phyloP scores from a whole-genome alignment of 2,888 invertebrate genomes.

The Chelonus formosanus region DNA sequence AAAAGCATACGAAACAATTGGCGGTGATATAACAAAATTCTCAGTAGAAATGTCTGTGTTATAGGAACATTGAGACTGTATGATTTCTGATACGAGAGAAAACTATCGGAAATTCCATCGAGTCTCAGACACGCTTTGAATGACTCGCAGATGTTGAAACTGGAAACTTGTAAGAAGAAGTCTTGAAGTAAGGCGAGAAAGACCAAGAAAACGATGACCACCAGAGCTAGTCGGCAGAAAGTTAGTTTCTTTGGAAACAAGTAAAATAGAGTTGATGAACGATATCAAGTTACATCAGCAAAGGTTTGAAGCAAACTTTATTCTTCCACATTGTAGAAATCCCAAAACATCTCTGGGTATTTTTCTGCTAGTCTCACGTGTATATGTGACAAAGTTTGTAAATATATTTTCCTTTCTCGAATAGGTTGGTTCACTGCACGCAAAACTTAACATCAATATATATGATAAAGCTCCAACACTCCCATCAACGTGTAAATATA shows the following conservation, averaged over 20 bases:
- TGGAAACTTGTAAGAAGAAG: slow-evolving; percentile 21
- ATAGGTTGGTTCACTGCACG: too few relatives aligned
- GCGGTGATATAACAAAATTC: slow-evolving; percentile 23
- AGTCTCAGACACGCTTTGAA: slow-evolving; percentile 14
- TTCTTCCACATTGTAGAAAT: slow-evolving; percentile 6
- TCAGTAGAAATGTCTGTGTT: not conserved
- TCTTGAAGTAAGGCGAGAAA: slow-evolving; percentile 16
- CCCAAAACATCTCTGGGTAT: not conserved
- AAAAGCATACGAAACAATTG: not conserved
- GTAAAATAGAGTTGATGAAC: slow-evolving; percentile 35
- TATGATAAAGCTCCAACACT: too few relatives aligned
- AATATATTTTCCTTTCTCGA: too few relatives aligned
- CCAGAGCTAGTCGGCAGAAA: slow-evolving; percentile 7
- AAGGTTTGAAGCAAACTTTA: slow-evolving; percentile 15
- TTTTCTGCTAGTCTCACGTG: too few relatives aligned
- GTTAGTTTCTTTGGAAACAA: slow-evolving; percentile 33
- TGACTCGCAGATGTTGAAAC: not conserved
- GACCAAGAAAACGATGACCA: not conserved
- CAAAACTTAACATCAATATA: too few relatives aligned
- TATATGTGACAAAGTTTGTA: too few relatives aligned
- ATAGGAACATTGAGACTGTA: slow-evolving; percentile 12
- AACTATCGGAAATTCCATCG: slow-evolving; percentile 24
- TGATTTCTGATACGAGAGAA: not conserved
- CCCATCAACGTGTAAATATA: too few relatives aligned
- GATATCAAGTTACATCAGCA: slow-evolving; percentile 7